A percentile compares a stretch with the other conserved stretches of the same genome.
Conservation (phyloP, 1,140 invertebrate genomes). For the Drosophila pallidifrons region DNA sequence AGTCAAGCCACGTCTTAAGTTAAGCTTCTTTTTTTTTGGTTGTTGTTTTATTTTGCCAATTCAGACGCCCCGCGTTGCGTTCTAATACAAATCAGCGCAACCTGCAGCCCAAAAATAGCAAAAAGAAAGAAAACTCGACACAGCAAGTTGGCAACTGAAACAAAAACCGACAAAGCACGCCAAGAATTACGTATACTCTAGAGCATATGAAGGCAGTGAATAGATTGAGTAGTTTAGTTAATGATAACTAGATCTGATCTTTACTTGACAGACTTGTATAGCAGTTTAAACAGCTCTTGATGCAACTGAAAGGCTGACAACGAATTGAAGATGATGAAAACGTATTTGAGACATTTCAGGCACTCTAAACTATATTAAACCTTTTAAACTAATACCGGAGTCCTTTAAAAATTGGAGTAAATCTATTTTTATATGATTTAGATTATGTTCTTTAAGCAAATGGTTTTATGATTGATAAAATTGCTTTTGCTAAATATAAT, state of each 20-base stretch:
- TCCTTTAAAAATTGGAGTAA: too few relatives aligned
- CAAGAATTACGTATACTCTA: slow-evolving; percentile 53
- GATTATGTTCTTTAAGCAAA: too few relatives aligned
- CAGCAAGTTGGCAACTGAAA: slow-evolving; percentile 30
- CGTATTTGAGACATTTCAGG: too few relatives aligned
- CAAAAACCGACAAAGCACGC: slow-evolving; percentile 10
- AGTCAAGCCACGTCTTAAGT: slow-evolving; percentile 30
- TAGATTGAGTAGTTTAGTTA: neutral
- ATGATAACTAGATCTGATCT: slow-evolving; percentile 1
- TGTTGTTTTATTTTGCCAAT: slow-evolving; percentile 21
- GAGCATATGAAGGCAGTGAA: neutral
- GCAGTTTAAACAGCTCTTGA: too few relatives aligned
- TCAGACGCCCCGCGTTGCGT: slow-evolving; percentile 25
- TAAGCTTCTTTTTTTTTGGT: neutral
- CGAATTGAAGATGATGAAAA: too few relatives aligned
- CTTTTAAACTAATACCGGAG: too few relatives aligned
- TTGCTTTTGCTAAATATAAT: too few relatives aligned
- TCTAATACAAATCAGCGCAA: slow-evolving; percentile 69
- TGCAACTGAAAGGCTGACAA: too few relatives aligned
- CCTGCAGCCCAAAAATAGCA: slow-evolving; percentile 56
- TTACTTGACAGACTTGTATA: neutral
- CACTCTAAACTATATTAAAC: too few relatives aligned
- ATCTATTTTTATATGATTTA: too few relatives aligned
- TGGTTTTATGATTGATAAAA: too few relatives aligned
- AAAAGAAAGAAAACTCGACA: slow-evolving; percentile 3